phyloP scores from a whole-genome alignment of 1,140 invertebrate species.

The Eurytemora carolleeae region DNA sequence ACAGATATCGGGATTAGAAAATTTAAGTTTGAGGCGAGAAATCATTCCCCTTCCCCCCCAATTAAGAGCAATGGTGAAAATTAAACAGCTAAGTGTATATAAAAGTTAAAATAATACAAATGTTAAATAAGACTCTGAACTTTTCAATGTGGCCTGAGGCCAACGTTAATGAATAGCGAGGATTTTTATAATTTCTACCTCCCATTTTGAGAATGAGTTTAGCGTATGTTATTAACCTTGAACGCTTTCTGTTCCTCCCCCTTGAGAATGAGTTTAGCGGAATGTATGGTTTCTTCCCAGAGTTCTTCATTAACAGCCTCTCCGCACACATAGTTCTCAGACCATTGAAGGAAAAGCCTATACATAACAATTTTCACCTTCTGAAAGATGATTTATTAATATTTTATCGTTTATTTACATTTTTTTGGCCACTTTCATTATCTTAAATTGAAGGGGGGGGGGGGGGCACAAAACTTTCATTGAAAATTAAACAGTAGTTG shows the following conservation, averaged over 20 bases:
- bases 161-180: too few species aligned
- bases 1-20: too few species aligned
- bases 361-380: not conserved
- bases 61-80: too few species aligned
- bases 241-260: not conserved
- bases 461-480: too few species aligned
- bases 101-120: too few species aligned
- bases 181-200: too few species aligned
- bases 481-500: not conserved
- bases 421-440: not conserved
- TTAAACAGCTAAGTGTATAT: too few species aligned
- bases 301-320: not conserved
- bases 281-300: not conserved
- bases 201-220: too few species aligned
- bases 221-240: not conserved
- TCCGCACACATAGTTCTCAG: not conserved
- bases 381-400: not conserved
- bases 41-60: too few species aligned
- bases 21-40: too few species aligned
- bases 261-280: not conserved
- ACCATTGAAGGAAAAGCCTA: not conserved
- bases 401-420: not conserved
- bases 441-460: not conserved
- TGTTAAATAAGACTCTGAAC: too few species aligned
- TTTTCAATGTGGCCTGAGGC: too few species aligned